Evolutionary conservation across 2,113 vertebrate genomes (phyloP), one percentile per base, ranked within the genome.

Genomic region (Trinectes maculatus): DNA sequence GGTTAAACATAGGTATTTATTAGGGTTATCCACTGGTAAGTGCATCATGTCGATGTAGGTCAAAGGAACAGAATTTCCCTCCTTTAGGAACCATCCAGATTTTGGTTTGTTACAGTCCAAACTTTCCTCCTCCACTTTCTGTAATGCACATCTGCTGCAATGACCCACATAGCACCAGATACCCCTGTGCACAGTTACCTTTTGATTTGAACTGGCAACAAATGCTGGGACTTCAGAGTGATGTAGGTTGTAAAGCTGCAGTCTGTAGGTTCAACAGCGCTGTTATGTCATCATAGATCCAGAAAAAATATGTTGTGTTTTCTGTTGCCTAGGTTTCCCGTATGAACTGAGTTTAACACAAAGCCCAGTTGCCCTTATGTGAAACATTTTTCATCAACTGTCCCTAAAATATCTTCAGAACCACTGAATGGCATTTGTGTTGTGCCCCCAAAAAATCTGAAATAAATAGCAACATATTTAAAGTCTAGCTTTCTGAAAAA

Each of bases 71-170:
- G 3, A 18, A 9, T 44, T 63, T 60, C 25, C 51, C 26, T 49
- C 74, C 83, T 79, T 64, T 58, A 84, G 75, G 79, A 82, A 37
- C 42, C 65, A 71, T 64, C 54, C n/a, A 16, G 56, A 46, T 54
- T 26, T 3, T 6, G 12, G 31, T 66, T 77, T 69, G 82, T 61
- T 49, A 57, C 46, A 54, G 25, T 57, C 71, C 72, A 67, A 55
- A 51, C 44, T 64, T 58, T 34, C 60, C 75, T 47, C 51, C 72
- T 74, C 60, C 60, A 52, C 66, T 34, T 63, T 80, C 66, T 36
- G 59, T 63, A 70, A 78, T 34, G 8, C 40, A 37, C 82, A 77
- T 65, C 65, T 71, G 76, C 29, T 74, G 64, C 47, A 49, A 37
- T 72, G 73, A 77, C 21, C 39, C 56, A 66, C 56, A 72, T 80